phyloP scores from a whole-genome alignment of 2,888 invertebrate genomes.

The Athrips mouffetella region DNA sequence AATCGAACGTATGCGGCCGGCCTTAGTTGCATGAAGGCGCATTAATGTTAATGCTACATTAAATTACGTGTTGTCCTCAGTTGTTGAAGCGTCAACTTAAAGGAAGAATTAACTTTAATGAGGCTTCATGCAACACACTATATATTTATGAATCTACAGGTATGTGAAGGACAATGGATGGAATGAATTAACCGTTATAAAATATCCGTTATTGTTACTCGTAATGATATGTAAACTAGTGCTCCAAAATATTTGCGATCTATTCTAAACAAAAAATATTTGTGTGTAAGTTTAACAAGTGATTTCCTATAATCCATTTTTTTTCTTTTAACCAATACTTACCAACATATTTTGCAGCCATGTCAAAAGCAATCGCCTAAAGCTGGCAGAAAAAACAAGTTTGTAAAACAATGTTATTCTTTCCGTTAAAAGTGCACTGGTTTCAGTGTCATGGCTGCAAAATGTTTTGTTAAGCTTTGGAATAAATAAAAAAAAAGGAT shows the following conservation, averaged over 20 bases:
- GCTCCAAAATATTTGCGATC: conserved; percentile 3
- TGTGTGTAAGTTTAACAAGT: conserved; percentile 21
- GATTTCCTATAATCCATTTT: conserved; percentile 6
- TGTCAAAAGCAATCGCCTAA: too few relatives aligned
- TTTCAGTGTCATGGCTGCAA: too few relatives aligned
- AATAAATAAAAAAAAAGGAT: too few relatives aligned
- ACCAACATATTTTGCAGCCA: too few relatives aligned
- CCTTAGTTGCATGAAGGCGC: too few relatives aligned
- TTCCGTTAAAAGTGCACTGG: too few relatives aligned
- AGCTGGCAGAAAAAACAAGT: too few relatives aligned
- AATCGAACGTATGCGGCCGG: neutral
- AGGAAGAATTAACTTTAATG: too few relatives aligned
- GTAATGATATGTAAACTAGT: conserved; percentile 4
- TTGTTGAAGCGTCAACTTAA: too few relatives aligned
- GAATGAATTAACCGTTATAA: conserved; percentile 10
- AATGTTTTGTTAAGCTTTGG: neutral
- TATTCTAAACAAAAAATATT: neutral
- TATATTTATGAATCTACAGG: neutral
- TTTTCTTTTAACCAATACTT: neutral
- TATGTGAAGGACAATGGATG: conserved; percentile 8
- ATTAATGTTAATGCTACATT: too few relatives aligned
- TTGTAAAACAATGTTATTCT: too few relatives aligned
- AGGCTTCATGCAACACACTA: neutral
- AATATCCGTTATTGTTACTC: neutral
- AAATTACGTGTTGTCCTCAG: too few relatives aligned